Evolutionary conservation across 2,113 vertebrate genomes (phyloP), one percentile per base, ranked within the genome.

Genomic region (Empidonax alnorum): DNA sequence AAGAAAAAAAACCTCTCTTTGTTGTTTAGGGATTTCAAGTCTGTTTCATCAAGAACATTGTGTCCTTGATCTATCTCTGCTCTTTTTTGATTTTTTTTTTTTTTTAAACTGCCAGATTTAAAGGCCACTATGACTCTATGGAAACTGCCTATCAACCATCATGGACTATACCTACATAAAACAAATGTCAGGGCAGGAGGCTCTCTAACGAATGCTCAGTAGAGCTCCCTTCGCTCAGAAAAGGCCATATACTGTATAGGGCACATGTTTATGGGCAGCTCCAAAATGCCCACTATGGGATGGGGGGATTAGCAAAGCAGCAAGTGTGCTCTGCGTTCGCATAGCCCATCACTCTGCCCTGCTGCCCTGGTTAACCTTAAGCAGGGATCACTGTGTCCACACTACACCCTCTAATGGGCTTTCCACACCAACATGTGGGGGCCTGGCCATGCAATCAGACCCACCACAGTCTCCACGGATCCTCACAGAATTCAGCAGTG

Each of bases 11-110:
- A n/a, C 2, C 24, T 73, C 92, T 96, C 90, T 96, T 82, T 95
- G 89, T 91, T 95, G 95, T 94, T 96, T 82, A 80, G 95, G 97
- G 97, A 97, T 97, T 97, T 93, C 88, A 96, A 90, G 95, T 74
- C 93, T 96, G 89, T 92, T 97, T 97, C 96, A 97, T 97, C 96
- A 97, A 97, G 97, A 98, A 97, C 96, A 91, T 86, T 19, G 39
- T 94, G 97, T 94, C 97, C 96, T 98, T 98, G 95, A 97, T 97
- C 94, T 96, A 67, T 94, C 95, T 93, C 84, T 96, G 90, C 80
- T 87, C 52, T 78, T 94, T 89, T 93, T 96, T 76, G 83, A 82
- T 68, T 79, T 91, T 89, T 63, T 52, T 50, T 74, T 74, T 78
- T 79, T 47, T 42, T 44, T 19, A 2, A 84, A 84, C 79, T 93